These are phyloP conservation scores for Tachyglossus aculeatus DNA, from an alignment of 2,797 vertebrate species.

Conservation along the genomic window DNA sequence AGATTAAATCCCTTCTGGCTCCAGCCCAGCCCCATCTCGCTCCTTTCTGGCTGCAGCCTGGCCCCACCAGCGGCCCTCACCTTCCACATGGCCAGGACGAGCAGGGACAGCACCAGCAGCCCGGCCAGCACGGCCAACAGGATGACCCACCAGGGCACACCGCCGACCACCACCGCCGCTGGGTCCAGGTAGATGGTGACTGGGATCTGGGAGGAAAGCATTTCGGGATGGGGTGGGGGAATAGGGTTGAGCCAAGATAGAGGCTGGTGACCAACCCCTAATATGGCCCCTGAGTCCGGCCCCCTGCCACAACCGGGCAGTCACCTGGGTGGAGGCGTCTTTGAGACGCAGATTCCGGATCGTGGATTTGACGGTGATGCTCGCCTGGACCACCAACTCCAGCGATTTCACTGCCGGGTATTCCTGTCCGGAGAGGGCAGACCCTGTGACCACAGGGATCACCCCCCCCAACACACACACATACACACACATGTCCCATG, in stretches of 20 bases:
- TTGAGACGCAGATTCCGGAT: constrained; percentile 86
- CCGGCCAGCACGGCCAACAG: constrained; percentile 86
- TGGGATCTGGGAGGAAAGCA: constrained; percentile 73
- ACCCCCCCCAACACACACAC: too few species aligned
- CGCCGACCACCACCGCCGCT: constrained; percentile 72
- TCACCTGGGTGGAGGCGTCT: constrained; percentile 85
- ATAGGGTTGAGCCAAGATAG: not conserved
- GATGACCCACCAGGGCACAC: constrained; percentile 91
- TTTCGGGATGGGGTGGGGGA: not conserved
- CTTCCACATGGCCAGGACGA: constrained; percentile 90
- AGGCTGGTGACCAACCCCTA: not conserved
- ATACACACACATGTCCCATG: too few species aligned
- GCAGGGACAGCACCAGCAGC: constrained; percentile 81
- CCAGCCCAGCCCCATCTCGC: not conserved
- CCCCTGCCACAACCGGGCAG: not conserved
- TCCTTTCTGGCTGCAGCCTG: too few species aligned
- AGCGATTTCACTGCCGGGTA: constrained; percentile 82
- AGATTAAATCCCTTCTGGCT: not conserved
- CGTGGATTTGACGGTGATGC: constrained; percentile 89
- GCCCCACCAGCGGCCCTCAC: constrained; percentile 64
- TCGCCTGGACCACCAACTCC: constrained; percentile 87
- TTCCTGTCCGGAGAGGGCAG: constrained; percentile 73
- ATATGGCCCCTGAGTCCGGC: too few species aligned
- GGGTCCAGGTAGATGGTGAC: constrained; percentile 89
- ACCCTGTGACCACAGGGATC: too few species aligned